phyloP scores from a whole-genome alignment of 2,113 vertebrate species.

The Melanotaenia duboulayi region DNA sequence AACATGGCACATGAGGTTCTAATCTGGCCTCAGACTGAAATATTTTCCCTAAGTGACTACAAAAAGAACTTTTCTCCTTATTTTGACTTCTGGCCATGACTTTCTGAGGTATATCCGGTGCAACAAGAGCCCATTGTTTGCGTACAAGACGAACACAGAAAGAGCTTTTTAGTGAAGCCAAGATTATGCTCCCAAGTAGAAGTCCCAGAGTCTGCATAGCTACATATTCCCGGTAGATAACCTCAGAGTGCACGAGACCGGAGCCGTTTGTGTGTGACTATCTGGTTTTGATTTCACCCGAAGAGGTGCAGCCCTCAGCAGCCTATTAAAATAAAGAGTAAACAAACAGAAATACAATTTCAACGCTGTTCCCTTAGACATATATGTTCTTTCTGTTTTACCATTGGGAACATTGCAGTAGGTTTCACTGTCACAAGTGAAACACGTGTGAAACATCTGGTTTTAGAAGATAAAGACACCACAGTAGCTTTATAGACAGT shows the following conservation, averaged over 20 bases:
- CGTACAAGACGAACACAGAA: constrained; percentile 49
- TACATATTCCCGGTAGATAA: constrained; percentile 13
- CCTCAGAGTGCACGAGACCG: constrained; percentile 19
- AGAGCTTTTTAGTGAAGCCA: constrained; percentile 58
- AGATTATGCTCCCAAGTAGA: constrained; percentile 19
- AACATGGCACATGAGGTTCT: constrained; percentile 20
- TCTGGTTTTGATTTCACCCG: constrained; percentile 11
- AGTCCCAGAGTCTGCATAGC: constrained; percentile 20
- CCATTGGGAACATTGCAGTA: too few relatives aligned
- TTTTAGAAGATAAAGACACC: too few relatives aligned
- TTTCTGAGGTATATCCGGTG: constrained; percentile 62
- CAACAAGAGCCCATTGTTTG: constrained; percentile 70
- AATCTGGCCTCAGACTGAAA: constrained; percentile 40
- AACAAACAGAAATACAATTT: neutral
- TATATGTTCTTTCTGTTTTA: too few relatives aligned
- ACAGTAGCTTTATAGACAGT: too few relatives aligned
- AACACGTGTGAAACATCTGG: too few relatives aligned
- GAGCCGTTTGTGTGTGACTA: constrained; percentile 2
- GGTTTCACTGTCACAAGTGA: too few relatives aligned
- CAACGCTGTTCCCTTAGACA: neutral
- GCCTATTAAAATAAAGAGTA: neutral
- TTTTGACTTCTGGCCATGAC: constrained; percentile 34
- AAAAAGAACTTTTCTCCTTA: constrained; percentile 32
- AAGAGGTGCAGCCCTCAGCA: neutral
- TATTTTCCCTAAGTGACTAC: constrained; percentile 30